Base-by-base conservation (phyloP, 2,797 vertebrate genomes). In the Enteromius unitaeniatus region DNA sequence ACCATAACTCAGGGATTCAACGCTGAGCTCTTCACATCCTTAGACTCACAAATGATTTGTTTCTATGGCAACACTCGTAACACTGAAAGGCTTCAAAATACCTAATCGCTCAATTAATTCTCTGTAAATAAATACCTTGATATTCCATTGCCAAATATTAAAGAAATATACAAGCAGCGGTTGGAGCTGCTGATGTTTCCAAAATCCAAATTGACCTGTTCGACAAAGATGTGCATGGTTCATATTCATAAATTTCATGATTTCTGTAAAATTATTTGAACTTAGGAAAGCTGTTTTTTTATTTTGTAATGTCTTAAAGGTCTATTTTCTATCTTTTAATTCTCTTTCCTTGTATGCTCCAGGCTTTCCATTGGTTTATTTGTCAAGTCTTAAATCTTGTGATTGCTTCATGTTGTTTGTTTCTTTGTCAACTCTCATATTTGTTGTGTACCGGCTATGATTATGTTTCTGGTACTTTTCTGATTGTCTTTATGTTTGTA, bases 11-110 rank as follows among this genome's bases (percentile, higher is more conserved):
- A 64, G 37, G 6, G 47, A 53, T 67, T 81, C 65, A 47, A 28
- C 37, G 1, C 23, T 78, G 55, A 64, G 76, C 76, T 47, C 58
- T 78, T 49, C 42, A 28, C 55, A 62, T 75, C 55, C 28, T 40
- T 34, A n/a, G 55, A 55, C 10, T 51, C 60, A 68, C 47, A 82
- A 81, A 72, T 85, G 23, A 90, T 87, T 19, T 28, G 60, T 83
- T 76, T 76, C 81, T 28, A 67, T 83, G 81, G 81, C 58, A 75
- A 82, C 60, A 8, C 15, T 75, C 2, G 14, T 45, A 55, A 76
- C 26, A n/a, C 70, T 1, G 17, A 55, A 68, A 76, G 37, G 81
- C 45, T 76, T 53, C 31, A 28, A 75, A 47, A 75, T 72, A 47
- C 2, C 31, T 62, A 74, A 74, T 74, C 42, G 23, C 40, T 47